Evolutionary conservation across 2,888 invertebrate species (phyloP), one percentile per base, ranked within the genome.

Genomic region (Trichacis sp.): DNA sequence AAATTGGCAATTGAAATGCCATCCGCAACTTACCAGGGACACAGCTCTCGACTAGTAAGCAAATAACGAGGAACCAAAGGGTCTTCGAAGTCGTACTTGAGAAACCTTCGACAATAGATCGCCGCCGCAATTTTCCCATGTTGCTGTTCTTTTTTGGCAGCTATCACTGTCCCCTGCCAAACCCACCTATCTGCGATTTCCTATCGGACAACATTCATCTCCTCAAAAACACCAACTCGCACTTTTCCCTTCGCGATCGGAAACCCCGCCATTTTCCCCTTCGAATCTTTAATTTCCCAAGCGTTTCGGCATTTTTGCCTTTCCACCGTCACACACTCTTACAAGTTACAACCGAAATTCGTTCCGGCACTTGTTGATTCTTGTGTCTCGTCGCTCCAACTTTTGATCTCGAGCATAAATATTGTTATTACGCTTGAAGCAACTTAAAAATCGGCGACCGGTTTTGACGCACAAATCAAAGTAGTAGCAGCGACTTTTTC

Each of bases 1-100:
- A n/a, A n/a, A n/a, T n/a, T n/a, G n/a, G n/a, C n/a, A n/a, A n/a
- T 24, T 24, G 24, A 5, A 24, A 24, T 24, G 24, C 3, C 3
- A 24, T 24, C 8, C 8, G 24, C 24, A 15, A 40, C 66, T 55
- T 43, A 62, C 66, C 62, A 14, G 52, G 52, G 52, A 59, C 66
- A 50, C 17, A 47, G 52, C 59, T 55, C 47, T 58, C 58, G 56
- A 66, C 62, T 52, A 66, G 62, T 8, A 24, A 3, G 53, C 59
- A 66, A 55, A 47, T 46, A 48, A 66, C 52, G 50, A 63, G 52
- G 40, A 59, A 67, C 55, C 63, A 63, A 67, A 60, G 62, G 59
- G 56, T 59, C 17, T 51, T 24, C 53, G 38, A 33, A 14, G 48
- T 15, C 48, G 33, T 17, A 33, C 33, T 30, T 15, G 33, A 46